Evolutionary conservation across 2,113 vertebrate species (phyloP), one percentile per base, ranked within the genome.

Genomic region (Phylloscopus whistleri): DNA sequence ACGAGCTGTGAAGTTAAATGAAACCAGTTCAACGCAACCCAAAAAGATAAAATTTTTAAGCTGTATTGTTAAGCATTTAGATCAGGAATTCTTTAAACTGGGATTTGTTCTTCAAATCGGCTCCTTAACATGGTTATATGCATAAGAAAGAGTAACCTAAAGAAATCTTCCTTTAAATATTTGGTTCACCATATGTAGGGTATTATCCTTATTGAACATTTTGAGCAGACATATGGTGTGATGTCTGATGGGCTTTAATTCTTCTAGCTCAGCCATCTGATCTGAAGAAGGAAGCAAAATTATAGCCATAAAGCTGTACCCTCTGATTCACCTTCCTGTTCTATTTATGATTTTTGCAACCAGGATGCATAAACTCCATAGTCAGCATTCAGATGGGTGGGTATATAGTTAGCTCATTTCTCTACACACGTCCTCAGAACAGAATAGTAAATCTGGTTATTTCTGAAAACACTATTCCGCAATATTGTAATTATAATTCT

Each of bases 271-370:
- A 87, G 70, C 62, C 87, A 94, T 89, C 80, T 95, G 84, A 97
- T 94, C 73, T 92, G 81, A 96, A 87, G 92, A 96, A 69, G 79
- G 84, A 87, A 93, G 91, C 66, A 92, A 91, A 96, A 95, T 95
- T 94, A 85, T 83, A 95, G 84, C 75, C 49, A 10, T 91, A 89
- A 87, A 94, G 76, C 59, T n/a, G 30, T 93, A 94, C 82, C 91
- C 95, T 96, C 89, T 94, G 93, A 78, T 96, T 96, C 95, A 96
- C 95, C 95, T 97, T 97, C 96, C 95, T 95, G 94, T 94, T 89
- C 96, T 96, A 97, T 94, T 96, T 96, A 89, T 87, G 91, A 91
- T 92, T 95, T 96, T 70, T 97, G 96, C 92, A 95, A 69, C 78
- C 6, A 52, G 73, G 91, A 93, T 92, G 95, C 92, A 92, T 89